These are phyloP conservation scores for Ophonus ardosiacus DNA, from an alignment of 2,888 invertebrate species.

Conservation along the genomic window DNA sequence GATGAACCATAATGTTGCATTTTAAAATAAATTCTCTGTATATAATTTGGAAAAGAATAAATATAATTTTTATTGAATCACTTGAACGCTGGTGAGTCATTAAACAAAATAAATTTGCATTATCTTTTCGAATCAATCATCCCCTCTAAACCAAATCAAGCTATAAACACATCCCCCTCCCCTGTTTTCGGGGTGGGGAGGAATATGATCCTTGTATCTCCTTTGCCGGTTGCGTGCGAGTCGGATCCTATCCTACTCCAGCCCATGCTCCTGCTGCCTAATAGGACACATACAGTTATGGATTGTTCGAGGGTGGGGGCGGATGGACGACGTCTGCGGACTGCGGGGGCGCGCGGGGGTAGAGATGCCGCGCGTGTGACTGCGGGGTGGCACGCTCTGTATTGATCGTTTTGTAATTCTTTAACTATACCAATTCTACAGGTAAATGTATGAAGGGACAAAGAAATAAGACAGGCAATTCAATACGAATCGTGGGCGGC, in stretches of 20 bases:
- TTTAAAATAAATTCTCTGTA: too few relatives aligned
- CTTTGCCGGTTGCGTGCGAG: not conserved
- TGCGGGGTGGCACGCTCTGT: slow-evolving; percentile 29
- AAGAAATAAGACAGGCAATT: not conserved
- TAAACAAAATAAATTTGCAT: too few relatives aligned
- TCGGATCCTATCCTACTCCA: not conserved
- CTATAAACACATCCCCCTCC: not conserved
- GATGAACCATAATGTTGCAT: too few relatives aligned
- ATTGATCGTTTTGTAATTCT: slow-evolving; percentile 62
- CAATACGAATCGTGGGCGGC: not conserved
- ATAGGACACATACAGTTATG: slow-evolving; percentile 59
- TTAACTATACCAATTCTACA: slow-evolving; percentile 61
- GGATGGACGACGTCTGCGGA: not conserved
- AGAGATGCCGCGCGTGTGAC: slow-evolving; percentile 44
- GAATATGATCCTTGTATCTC: not conserved
- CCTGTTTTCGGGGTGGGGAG: not conserved
- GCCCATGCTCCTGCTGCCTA: slow-evolving; percentile 3
- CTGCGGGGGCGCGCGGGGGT: not conserved
- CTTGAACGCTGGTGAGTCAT: too few relatives aligned
- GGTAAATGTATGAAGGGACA: slow-evolving; percentile 30
- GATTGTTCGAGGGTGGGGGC: slow-evolving; percentile 22
- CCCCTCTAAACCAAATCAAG: not conserved
- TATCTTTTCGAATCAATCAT: not conserved
- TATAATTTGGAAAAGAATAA: too few relatives aligned
- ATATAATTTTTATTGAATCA: too few relatives aligned